phyloP scores from a whole-genome alignment of 2,888 invertebrate genomes.

The Drosophila kanekoi region DNA sequence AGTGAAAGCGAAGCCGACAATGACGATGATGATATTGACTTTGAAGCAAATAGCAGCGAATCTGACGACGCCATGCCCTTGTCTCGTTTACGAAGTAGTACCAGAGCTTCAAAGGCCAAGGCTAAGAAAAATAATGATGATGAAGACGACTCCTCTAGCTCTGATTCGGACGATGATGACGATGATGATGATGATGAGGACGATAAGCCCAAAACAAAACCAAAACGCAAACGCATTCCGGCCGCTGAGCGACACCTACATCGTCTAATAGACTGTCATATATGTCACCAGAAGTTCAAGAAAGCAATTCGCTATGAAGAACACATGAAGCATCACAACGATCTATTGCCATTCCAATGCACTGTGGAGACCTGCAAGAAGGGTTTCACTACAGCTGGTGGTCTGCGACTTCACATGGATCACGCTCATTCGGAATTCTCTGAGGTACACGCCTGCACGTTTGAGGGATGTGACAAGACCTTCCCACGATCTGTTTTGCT shows the following conservation, averaged over 20 bases:
- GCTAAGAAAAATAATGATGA: conserved; percentile 31
- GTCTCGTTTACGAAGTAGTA: conserved; percentile 37
- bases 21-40: conserved; percentile 66
- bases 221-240: conserved; percentile 71
- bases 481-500: conserved; percentile 80
- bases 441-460: conserved; percentile 79
- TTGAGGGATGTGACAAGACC: conserved; percentile 79
- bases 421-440: conserved; percentile 81
- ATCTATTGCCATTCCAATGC: conserved; percentile 82
- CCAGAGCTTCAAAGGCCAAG: conserved; percentile 46
- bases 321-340: conserved; percentile 83
- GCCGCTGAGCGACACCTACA: conserved; percentile 73
- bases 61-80: conserved; percentile 75
- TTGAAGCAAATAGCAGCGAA: conserved; percentile 71
- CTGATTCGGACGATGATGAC: conserved; percentile 43
- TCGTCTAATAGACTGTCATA: conserved; percentile 80
- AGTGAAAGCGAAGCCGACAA: conserved; percentile 65
- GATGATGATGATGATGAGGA: conserved; percentile 39
- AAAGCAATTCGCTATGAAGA: conserved; percentile 80
- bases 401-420: conserved; percentile 79
- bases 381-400: conserved; percentile 81
- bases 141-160: conserved; percentile 52
- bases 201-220: conserved; percentile 46
- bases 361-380: conserved; percentile 78
- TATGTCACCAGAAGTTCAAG: conserved; percentile 82